Conservation (phyloP, 2,888 invertebrate genomes). For the Chloroclystis v-ata region DNA sequence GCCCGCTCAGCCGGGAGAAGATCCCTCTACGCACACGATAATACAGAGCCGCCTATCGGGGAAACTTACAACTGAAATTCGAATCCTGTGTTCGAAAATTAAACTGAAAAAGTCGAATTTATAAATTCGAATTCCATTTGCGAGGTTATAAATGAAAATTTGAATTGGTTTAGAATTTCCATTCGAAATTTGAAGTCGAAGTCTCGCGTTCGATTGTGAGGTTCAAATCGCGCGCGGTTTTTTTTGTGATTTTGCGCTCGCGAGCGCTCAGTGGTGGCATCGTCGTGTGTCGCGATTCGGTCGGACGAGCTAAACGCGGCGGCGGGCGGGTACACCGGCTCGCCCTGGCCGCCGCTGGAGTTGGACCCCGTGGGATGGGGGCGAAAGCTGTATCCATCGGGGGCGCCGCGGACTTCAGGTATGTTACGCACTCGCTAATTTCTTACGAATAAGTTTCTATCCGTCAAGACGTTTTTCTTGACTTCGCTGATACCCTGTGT, state of each 20-base stretch:
- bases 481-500: no score
- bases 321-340: conserved; percentile 87
- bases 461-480: no score
- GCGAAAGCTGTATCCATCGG: conserved; percentile 86
- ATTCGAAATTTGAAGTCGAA: neutral
- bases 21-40: conserved; percentile 74
- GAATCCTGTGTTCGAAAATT: neutral
- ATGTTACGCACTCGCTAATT: conserved; percentile 23
- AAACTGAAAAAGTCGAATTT: no score
- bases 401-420: conserved; percentile 82
- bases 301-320: conserved; percentile 86
- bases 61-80: conserved; percentile 30
- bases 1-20: conserved; percentile 74
- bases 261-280: conserved; percentile 59
- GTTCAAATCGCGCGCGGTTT: conserved; percentile 32
- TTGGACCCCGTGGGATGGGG: conserved; percentile 89
- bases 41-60: conserved; percentile 67
- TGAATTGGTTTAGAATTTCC: no score
- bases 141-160: no score
- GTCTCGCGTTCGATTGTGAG: neutral
- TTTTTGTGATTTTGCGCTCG: conserved; percentile 56
- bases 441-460: no score
- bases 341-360: conserved; percentile 87
- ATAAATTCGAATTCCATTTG: no score
- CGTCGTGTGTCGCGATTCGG: conserved; percentile 80